phyloP scores from a whole-genome alignment of 2,888 invertebrate genomes.

The Congeria kusceri region DNA sequence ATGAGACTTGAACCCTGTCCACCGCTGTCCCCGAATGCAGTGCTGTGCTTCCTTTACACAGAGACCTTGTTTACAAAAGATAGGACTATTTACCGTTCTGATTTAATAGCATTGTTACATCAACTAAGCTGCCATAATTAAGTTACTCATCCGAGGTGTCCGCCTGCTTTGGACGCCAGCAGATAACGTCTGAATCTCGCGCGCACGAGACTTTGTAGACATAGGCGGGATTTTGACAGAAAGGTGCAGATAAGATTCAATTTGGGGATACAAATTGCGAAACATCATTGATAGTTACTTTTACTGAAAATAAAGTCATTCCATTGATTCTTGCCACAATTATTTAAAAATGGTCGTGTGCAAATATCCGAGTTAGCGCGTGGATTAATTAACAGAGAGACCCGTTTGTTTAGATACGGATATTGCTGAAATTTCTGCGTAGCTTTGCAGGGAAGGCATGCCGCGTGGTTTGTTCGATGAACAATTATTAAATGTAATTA shows the following conservation, averaged over 20 bases:
- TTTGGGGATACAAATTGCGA: conserved; percentile 53
- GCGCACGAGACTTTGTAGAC: conserved; percentile 66
- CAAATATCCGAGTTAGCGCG: conserved; percentile 49
- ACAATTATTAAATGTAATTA: conserved; percentile 40
- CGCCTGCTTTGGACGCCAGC: conserved; percentile 24
- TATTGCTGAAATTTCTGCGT: conserved; percentile 60
- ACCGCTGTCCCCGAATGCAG: too few species aligned
- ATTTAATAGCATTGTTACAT: too few species aligned
- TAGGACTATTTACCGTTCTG: too few species aligned
- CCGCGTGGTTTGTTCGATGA: conserved; percentile 11
- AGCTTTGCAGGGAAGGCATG: conserved; percentile 56
- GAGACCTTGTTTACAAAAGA: too few species aligned
- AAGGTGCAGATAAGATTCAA: conserved; percentile 54
- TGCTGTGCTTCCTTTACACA: too few species aligned
- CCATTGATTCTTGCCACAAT: conserved; percentile 20
- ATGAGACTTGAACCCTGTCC: too few species aligned
- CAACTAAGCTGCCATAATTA: too few species aligned
- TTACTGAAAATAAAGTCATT: conserved; percentile 22
- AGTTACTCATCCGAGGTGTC: conserved; percentile 22
- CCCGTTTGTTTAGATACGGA: conserved; percentile 58
- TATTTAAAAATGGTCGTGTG: conserved; percentile 34
- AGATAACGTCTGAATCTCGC: conserved; percentile 52
- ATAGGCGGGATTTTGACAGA: conserved; percentile 60
- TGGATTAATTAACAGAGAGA: conserved; percentile 58
- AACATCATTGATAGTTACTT: conserved; percentile 34